phyloP scores from a whole-genome alignment of 2,888 invertebrate species.

The Dynastes grantii region DNA sequence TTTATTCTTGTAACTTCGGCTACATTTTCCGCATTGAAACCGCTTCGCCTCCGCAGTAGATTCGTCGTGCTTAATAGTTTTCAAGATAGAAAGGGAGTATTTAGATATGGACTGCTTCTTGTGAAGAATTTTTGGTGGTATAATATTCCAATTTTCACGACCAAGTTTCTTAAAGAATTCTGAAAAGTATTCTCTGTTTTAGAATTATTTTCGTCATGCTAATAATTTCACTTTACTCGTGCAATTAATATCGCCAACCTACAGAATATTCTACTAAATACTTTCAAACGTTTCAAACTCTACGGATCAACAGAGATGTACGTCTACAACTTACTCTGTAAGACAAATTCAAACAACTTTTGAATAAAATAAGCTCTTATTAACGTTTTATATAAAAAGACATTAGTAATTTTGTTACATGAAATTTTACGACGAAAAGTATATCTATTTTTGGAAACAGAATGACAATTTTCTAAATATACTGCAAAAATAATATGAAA shows the following conservation, averaged over 20 bases:
- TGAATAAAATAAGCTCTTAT: neutral
- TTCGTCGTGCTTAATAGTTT: slow-evolving; percentile 27
- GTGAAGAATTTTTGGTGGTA: slow-evolving; percentile 46
- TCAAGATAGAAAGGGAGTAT: slow-evolving; percentile 34
- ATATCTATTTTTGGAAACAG: too few relatives aligned
- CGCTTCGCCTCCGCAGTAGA: slow-evolving; percentile 60
- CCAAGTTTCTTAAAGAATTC: slow-evolving; percentile 48
- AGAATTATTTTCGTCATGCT: slow-evolving; percentile 33
- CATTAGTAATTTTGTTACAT: too few relatives aligned
- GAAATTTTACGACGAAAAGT: too few relatives aligned
- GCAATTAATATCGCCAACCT: slow-evolving; percentile 35
- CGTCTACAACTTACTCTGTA: slow-evolving; percentile 26
- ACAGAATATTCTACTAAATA: slow-evolving; percentile 26
- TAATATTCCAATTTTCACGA: slow-evolving; percentile 50
- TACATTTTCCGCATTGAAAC: slow-evolving; percentile 74
- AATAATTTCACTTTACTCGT: slow-evolving; percentile 34
- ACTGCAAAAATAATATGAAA: too few relatives aligned
- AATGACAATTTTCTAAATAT: too few relatives aligned
- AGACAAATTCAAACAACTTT: neutral
- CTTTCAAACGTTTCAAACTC: slow-evolving; percentile 32
- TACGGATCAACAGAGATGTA: slow-evolving; percentile 31
- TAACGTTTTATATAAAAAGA: neutral
- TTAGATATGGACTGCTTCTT: slow-evolving; percentile 39
- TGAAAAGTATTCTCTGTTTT: slow-evolving; percentile 44
- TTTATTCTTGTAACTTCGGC: slow-evolving; percentile 75